phyloP scores from a whole-genome alignment of 2,888 invertebrate genomes.

The Aromia moschata region DNA sequence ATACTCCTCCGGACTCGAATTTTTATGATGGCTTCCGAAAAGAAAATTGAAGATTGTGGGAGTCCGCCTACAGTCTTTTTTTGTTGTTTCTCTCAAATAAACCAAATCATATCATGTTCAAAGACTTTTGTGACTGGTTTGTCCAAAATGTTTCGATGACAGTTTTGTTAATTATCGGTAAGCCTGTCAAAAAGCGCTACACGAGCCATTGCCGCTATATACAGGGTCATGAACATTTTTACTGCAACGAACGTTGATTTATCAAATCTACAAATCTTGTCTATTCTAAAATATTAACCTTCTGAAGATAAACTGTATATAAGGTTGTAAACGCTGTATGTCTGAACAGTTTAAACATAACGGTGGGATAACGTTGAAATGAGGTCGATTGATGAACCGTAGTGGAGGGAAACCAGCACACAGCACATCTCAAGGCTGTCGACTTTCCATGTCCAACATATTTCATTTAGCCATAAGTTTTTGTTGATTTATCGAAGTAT shows the following conservation, averaged over 20 bases:
- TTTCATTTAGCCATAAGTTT: no score
- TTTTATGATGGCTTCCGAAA: conserved; percentile 30
- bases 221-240: background rate
- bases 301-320: background rate
- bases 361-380: background rate
- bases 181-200: background rate
- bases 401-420: background rate
- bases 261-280: background rate
- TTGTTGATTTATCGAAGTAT: no score
- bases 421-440: no score
- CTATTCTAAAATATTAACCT: background rate
- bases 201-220: background rate
- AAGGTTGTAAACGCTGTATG: background rate
- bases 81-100: conserved; percentile 13
- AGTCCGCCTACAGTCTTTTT: conserved; percentile 31
- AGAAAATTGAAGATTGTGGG: conserved; percentile 24
- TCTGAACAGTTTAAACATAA: background rate
- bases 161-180: background rate
- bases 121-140: no score
- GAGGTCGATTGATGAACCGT: background rate
- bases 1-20: conserved; percentile 16
- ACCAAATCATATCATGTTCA: no score
- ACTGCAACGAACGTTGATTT: background rate
- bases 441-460: no score
- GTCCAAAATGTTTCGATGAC: no score